These are phyloP conservation scores for Atherinomorus stipes DNA, from an alignment of 2,113 vertebrate species.

Conservation along the genomic window DNA sequence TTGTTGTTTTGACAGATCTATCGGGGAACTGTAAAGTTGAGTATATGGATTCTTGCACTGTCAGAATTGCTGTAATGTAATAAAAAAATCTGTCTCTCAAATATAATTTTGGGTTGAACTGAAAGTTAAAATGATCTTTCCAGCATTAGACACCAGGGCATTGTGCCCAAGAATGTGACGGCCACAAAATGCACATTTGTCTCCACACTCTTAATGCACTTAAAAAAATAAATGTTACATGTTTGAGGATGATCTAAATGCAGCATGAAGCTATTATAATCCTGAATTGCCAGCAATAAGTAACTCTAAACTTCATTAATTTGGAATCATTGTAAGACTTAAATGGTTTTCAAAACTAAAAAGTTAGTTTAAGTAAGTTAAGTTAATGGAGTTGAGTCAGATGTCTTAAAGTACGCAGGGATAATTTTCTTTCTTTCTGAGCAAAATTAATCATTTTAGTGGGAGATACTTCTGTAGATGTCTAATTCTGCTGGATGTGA, in stretches of 20 bases:
- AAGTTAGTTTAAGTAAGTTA: no score
- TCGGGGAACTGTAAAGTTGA: conserved; percentile 45
- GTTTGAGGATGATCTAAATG: no score
- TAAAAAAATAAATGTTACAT: not conserved
- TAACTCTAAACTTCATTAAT: no score
- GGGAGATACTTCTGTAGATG: not conserved
- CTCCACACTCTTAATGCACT: not conserved
- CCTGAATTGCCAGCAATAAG: no score
- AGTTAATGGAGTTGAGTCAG: not conserved
- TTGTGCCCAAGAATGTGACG: not conserved
- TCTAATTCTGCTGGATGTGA: conserved; percentile 17
- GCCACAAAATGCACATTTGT: not conserved
- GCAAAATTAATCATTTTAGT: conserved; percentile 2
- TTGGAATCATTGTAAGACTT: no score
- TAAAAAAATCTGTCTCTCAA: not conserved
- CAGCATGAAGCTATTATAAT: no score
- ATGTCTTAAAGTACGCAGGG: not conserved
- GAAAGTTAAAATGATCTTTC: not conserved
- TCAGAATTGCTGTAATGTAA: conserved; percentile 1
- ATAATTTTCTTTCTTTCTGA: not conserved
- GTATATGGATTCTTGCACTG: conserved; percentile 33
- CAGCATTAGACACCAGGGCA: not conserved
- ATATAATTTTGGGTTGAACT: not conserved
- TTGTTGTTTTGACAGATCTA: conserved; percentile 45
- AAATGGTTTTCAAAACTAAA: no score